Percentiles rank a stretch among this genome's conserved stretches.
phyloP scores from a whole-genome alignment of 2,797 vertebrate genomes.

The Tangara arthus region DNA sequence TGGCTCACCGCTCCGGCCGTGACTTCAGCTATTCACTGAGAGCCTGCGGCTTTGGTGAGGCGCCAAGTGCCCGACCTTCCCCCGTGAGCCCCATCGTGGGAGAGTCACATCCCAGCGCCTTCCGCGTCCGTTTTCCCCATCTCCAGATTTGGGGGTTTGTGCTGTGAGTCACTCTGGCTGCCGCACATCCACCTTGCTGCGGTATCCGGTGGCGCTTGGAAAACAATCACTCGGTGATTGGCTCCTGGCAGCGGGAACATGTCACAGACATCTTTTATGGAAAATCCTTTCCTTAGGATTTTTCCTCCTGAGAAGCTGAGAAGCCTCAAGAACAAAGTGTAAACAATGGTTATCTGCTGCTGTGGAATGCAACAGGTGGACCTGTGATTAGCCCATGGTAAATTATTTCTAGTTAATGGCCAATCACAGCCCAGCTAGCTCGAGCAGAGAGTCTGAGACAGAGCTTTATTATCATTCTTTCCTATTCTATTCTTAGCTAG shows the following conservation, averaged over 20 bases:
- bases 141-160: accelerated
- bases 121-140: not conserved
- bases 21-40: not conserved
- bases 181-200: not conserved
- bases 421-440: too few species aligned
- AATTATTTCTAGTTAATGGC: too few species aligned
- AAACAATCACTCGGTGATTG: not conserved
- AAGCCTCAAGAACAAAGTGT: too few species aligned
- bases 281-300: too few species aligned
- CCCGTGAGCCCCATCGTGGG: not conserved
- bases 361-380: too few species aligned
- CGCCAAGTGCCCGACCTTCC: not conserved
- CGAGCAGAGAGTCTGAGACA: too few species aligned
- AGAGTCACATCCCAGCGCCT: not conserved
- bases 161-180: not conserved
- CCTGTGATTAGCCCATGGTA: too few species aligned
- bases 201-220: not conserved
- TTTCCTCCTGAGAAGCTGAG: too few species aligned
- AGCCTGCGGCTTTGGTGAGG: not conserved
- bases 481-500: too few species aligned
- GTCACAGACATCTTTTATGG: too few species aligned
- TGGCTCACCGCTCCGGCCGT: not conserved
- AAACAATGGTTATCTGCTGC: too few species aligned
- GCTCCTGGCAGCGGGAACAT: not conserved
- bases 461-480: too few species aligned